Evolutionary conservation across 1,140 invertebrate species (phyloP), one percentile per base, ranked within the genome.

Genomic region (Apis dorsata): DNA sequence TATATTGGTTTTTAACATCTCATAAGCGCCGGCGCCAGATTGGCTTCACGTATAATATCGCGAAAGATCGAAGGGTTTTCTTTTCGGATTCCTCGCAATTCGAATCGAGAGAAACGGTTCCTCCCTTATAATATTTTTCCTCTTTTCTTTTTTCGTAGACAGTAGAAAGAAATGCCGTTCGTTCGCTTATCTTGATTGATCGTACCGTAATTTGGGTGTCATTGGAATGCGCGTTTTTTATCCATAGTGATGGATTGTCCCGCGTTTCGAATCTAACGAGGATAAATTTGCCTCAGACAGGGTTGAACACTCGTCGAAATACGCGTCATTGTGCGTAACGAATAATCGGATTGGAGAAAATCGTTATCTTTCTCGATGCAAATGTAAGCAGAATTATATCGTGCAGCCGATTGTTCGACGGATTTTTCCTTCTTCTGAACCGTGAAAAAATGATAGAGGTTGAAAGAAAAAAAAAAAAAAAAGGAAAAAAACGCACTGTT

Each of bases 181-280:
- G 71, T 69, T 53, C 73, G 72, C 74, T 81, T 76, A 81, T 81
- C 80, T 73, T 82, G 80, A 82, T 82, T 75, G 80, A 82, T 82
- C 53, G 80, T 70, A 62, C 73, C 49, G 65, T 82, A 82, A 82
- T 82, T 82, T 82, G 55, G 74, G 77, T 77, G 80, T 82, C 80
- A 82, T 82, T 77, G 55, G 65, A 82, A 77, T 74, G 65, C 80
- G 73, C n/a, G 34, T 71, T 75, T 81, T 62, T 82, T 74, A 69
- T 55, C 19, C 73, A 13, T 57, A 19, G 57, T 82, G 80, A 82
- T 77, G 65, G 65, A 82, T 82, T 59, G 74, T 77, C 49, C 65
- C 65, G 74, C 66, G 80, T 55, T 51, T 69, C 65, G 55, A 57
- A 82, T 82, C 74, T 82, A 82, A 82, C 80, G 80, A 82, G 80